Conservation (phyloP, 2,113 vertebrate genomes). For the Chaetops frenatus region DNA sequence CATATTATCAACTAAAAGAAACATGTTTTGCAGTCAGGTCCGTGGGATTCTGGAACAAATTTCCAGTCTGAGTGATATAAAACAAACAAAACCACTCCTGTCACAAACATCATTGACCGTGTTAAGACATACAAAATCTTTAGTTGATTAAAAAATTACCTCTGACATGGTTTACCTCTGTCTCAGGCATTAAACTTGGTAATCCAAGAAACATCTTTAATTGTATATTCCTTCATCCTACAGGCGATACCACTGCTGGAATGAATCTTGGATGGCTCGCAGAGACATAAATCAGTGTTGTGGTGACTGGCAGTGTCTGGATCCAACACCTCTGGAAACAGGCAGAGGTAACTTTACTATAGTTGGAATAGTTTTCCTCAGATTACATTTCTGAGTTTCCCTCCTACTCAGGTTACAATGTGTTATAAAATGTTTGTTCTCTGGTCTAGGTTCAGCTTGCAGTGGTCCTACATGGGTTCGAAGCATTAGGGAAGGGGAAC, state of each 20-base stretch:
- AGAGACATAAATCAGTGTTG: slow-evolving; percentile 48
- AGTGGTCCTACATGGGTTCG: slow-evolving; percentile 62
- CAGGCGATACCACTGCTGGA: slow-evolving; percentile 53
- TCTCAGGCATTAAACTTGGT: neutral
- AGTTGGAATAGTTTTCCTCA: neutral
- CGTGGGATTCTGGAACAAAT: neutral
- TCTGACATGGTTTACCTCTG: neutral
- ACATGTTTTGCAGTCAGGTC: neutral
- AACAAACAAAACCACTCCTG: neutral
- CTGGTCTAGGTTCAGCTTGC: slow-evolving; percentile 36
- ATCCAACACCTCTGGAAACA: slow-evolving; percentile 52
- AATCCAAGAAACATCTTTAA: neutral
- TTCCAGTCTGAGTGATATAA: neutral
- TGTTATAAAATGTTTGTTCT: neutral
- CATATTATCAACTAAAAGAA: neutral
- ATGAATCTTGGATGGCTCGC: slow-evolving; percentile 53
- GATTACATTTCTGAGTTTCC: neutral
- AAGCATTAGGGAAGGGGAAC: slow-evolving; percentile 60
- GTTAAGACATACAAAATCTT: neutral
- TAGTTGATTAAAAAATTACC: neutral
- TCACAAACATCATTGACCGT: neutral
- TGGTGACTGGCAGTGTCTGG: slow-evolving; percentile 56
- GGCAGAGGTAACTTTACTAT: neutral
- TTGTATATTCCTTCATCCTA: neutral
- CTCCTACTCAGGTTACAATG: neutral